phyloP scores from a whole-genome alignment of 2,797 vertebrate genomes.

The Cryptoprocta ferox region DNA sequence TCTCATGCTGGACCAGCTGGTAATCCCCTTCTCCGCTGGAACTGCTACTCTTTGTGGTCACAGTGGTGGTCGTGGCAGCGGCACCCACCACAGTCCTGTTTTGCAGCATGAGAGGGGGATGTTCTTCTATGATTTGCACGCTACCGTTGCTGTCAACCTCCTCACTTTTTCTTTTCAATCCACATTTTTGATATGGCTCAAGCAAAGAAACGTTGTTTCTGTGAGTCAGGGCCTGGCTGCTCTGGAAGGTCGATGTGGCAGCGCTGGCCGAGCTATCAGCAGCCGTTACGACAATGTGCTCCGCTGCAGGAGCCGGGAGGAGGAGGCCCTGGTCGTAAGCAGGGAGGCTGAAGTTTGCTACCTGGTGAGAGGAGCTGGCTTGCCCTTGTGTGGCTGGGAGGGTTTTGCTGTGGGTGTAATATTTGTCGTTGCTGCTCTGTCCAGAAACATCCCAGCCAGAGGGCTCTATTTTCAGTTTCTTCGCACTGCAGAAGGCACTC shows the following conservation, averaged over 20 bases:
- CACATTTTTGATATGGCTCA: constrained; percentile 95
- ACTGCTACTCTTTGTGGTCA: constrained; percentile 97
- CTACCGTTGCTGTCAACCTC: constrained; percentile 99
- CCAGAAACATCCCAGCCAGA: constrained; percentile 94
- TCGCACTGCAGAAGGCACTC: constrained; percentile 97
- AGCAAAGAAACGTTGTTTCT: constrained; percentile 91
- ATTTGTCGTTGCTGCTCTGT: constrained; percentile 93
- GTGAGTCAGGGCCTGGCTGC: constrained; percentile 89
- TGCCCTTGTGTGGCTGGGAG: constrained; percentile 91
- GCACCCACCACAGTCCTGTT: constrained; percentile 94
- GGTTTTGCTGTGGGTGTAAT: constrained; percentile 91
- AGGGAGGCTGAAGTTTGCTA: constrained; percentile 91
- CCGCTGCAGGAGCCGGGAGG: constrained; percentile 88
- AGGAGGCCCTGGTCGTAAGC: constrained; percentile 90
- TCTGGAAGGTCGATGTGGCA: constrained; percentile 90
- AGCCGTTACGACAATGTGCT: constrained; percentile 92
- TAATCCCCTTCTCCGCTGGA: constrained; percentile 98
- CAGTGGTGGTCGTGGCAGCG: constrained; percentile 95
- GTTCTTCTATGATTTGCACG: constrained; percentile 99
- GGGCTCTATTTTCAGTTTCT: constrained; percentile 98
- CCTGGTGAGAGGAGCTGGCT: constrained; percentile 90
- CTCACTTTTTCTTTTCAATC: constrained; percentile 96
- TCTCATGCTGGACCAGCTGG: constrained; percentile 98
- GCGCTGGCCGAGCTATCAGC: constrained; percentile 95
- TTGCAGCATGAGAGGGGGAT: constrained; percentile 96